These are phyloP conservation scores for Ptychodera flava DNA, from an alignment of 35 echinoderm and acorn worm genomes.

Conservation along the genomic window DNA sequence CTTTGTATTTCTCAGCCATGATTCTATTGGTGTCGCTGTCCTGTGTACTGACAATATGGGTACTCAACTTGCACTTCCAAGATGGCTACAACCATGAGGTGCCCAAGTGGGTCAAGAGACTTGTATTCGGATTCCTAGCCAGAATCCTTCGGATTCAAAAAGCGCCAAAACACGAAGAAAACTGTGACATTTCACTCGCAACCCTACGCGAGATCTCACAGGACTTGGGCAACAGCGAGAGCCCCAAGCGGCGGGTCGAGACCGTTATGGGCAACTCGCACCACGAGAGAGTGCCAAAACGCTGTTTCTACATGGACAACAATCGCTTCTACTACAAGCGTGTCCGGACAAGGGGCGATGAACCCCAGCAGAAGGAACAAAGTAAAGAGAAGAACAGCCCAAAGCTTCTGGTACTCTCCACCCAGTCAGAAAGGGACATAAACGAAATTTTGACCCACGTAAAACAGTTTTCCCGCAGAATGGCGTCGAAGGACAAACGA, in stretches of 20 bases:
- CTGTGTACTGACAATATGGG: background rate
- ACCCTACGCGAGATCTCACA: background rate
- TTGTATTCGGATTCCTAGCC: background rate
- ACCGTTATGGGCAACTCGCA: background rate
- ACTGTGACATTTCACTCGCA: background rate
- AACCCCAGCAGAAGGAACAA: background rate
- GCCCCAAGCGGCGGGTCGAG: background rate
- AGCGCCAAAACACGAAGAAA: background rate
- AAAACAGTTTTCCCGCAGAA: background rate
- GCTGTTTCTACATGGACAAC: background rate
- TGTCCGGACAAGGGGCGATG: background rate
- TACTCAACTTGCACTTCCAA: background rate
- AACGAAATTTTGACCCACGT: background rate
- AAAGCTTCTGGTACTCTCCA: background rate
- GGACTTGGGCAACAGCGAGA: background rate
- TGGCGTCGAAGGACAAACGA: background rate
- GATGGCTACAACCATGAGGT: background rate
- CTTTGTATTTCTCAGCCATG: background rate
- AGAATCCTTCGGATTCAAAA: background rate
- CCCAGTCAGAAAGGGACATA: background rate
- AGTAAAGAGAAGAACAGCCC: background rate
- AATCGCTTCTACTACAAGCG: background rate
- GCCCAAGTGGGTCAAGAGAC: background rate
- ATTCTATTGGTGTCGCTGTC: background rate
- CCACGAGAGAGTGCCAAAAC: background rate